phyloP scores from a whole-genome alignment of 2,797 vertebrate genomes.

The Myotis vivesi region DNA sequence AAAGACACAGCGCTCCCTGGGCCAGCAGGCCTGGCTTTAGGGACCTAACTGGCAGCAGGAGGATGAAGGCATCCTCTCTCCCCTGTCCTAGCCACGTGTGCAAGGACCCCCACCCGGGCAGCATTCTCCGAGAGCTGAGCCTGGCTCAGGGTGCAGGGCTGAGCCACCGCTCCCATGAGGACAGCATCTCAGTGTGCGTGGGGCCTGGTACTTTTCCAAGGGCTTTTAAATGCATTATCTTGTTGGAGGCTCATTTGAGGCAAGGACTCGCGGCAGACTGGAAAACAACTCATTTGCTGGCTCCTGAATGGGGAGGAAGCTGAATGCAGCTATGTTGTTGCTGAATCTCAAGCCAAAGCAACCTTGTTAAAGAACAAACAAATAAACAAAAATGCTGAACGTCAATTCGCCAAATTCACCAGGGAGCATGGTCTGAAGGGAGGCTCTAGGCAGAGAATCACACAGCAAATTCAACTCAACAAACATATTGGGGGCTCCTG shows the following conservation, averaged over 20 bases:
- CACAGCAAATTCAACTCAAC: background rate
- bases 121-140: background rate
- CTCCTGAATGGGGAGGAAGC: slow-evolving; percentile 56
- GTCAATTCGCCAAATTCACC: slow-evolving; percentile 50
- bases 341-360: slow-evolving; percentile 71
- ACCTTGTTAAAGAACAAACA: slow-evolving; percentile 76
- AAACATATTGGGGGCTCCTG: background rate
- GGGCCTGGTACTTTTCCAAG: slow-evolving; percentile 67
- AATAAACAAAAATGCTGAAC: slow-evolving; percentile 63
- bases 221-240: slow-evolving; percentile 73
- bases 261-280: slow-evolving; percentile 60
- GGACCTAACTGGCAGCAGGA: background rate
- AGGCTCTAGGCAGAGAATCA: slow-evolving; percentile 7
- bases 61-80: background rate
- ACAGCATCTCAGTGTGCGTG: background rate
- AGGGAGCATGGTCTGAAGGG: slow-evolving; percentile 32
- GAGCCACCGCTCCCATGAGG: background rate
- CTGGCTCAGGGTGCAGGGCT: background rate
- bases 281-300: slow-evolving; percentile 68
- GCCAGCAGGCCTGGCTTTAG: background rate
- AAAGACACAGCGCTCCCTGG: background rate
- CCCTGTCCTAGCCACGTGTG: fast-evolving
- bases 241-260: slow-evolving; percentile 70
- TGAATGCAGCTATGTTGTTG: slow-evolving; percentile 58
- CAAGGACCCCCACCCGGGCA: background rate